Evolutionary conservation across 1,140 invertebrate genomes (phyloP).

Genomic region (Trypoxylus dichotomus): DNA sequence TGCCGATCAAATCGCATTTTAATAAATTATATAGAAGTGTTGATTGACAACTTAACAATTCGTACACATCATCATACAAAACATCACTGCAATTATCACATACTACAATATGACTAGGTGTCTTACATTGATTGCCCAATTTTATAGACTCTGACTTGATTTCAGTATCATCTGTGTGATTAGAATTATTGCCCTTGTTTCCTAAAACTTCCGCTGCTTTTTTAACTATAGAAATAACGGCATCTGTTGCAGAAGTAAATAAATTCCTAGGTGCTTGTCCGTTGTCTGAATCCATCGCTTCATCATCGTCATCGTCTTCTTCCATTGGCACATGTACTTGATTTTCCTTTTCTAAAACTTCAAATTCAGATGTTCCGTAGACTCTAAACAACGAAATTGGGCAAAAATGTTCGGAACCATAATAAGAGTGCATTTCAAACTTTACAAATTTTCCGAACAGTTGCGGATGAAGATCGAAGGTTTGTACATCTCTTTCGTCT

Average conservation of each 20-base stretch:
- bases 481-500: constrained; percentile 86
- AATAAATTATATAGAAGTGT: constrained; percentile 60
- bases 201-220: constrained; percentile 82
- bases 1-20: constrained; percentile 58
- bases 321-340: constrained; percentile 56
- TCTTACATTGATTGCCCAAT: constrained; percentile 51
- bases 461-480: constrained; percentile 75
- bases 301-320: constrained; percentile 65
- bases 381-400: constrained; percentile 90
- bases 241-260: constrained; percentile 82
- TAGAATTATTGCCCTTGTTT: constrained; percentile 64
- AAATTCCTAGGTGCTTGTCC: constrained; percentile 63
- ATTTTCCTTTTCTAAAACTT: constrained; percentile 80
- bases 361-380: constrained; percentile 89
- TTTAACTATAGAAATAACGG: constrained; percentile 84
- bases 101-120: constrained; percentile 69
- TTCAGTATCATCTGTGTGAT: constrained; percentile 42
- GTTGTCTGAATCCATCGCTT: constrained; percentile 53
- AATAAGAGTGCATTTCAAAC: constrained; percentile 89
- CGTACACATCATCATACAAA: constrained; percentile 65
- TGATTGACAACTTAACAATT: constrained; percentile 66
- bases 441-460: constrained; percentile 94
- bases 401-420: constrained; percentile 96
- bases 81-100: constrained; percentile 72
- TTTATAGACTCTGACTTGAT: constrained; percentile 30